Evolutionary conservation across 2,888 invertebrate genomes (phyloP), one percentile per base, ranked within the genome.

Genomic region (Neelides folsomi): DNA sequence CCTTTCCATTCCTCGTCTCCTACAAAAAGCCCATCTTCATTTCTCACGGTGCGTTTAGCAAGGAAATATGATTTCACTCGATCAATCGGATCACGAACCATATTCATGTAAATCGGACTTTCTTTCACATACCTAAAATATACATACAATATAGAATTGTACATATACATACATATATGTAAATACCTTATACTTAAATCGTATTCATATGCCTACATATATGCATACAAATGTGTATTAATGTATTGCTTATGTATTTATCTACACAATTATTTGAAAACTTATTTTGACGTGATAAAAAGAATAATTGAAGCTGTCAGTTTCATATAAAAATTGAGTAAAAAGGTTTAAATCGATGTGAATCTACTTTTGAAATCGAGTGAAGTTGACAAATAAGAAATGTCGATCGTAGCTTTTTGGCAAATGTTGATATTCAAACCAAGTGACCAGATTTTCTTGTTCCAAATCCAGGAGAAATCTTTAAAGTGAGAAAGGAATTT

Each of bases 371-470:
- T 64, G 64, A 61, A 73, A 77, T 39, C 70, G 66, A 2, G 76
- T 75, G 66, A 80, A 79, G 68, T 80, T 79, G 13, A 78, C 68
- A 66, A 79, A 80, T 65, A 76, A 75, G 1, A 78, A 70, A 62
- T 77, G 76, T 16, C 76, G 71, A 65, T 80, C 79, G 64, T 79
- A 78, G 63, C 76, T 76, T 55, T 79, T 66, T 16, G 79, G 79
- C 34, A 61, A 54, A 52, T 64, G 64, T 38, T 64, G 64, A 49
- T 64, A 64, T 45, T 64, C 59, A 49, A 64, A 64, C 64, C 64
- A 64, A 16, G 59, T 57, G 3, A 64, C 64, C 8, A 64, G 49
- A 43, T 58, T 64, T 42, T 58, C 56, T 42, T 64, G 18, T 77
- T 75, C 49, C 77, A 67, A 55, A 71, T 69, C 66, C 74, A 77